Percentiles rank a stretch among this genome's conserved stretches.
Evolutionary conservation across 2,797 vertebrate species (phyloP).

Genomic region (Gymnothorax javanicus): DNA sequence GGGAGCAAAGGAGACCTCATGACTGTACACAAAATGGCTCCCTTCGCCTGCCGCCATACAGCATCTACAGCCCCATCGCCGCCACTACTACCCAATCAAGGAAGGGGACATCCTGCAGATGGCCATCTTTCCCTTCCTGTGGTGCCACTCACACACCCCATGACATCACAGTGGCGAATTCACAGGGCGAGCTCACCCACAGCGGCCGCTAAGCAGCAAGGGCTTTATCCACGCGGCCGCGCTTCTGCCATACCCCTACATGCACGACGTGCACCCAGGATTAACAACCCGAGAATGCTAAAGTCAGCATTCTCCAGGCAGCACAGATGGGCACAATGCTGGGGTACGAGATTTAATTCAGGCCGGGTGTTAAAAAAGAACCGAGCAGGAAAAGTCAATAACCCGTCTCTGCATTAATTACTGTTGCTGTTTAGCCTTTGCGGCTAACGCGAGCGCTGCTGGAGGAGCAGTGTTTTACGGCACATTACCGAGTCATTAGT

Average conservation of each 20-base stretch:
- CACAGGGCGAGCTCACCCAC: constrained; percentile 66
- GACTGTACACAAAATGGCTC: neutral
- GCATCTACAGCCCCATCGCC: neutral
- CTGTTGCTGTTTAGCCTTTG: neutral
- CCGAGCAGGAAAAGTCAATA: neutral
- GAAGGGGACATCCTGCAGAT: constrained; percentile 69
- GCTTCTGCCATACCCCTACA: neutral
- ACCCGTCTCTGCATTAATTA: neutral
- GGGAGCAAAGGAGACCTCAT: neutral
- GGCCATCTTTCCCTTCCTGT: constrained; percentile 70
- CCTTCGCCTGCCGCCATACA: neutral
- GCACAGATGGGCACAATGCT: constrained; percentile 21
- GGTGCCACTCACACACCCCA: constrained; percentile 70
- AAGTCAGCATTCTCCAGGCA: neutral
- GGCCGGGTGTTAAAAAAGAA: neutral
- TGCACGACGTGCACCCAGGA: neutral
- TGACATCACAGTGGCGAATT: constrained; percentile 79
- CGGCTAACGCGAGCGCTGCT: neutral
- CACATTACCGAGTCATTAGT: neutral
- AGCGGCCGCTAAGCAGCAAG: constrained; percentile 66
- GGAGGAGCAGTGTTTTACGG: neutral
- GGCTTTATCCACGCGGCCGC: constrained; percentile 53
- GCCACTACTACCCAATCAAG: too few relatives aligned
- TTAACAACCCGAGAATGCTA: constrained; percentile 14
- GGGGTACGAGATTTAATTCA: neutral